phyloP scores from a whole-genome alignment of 2,113 vertebrate species.

The Clupea harengus region DNA sequence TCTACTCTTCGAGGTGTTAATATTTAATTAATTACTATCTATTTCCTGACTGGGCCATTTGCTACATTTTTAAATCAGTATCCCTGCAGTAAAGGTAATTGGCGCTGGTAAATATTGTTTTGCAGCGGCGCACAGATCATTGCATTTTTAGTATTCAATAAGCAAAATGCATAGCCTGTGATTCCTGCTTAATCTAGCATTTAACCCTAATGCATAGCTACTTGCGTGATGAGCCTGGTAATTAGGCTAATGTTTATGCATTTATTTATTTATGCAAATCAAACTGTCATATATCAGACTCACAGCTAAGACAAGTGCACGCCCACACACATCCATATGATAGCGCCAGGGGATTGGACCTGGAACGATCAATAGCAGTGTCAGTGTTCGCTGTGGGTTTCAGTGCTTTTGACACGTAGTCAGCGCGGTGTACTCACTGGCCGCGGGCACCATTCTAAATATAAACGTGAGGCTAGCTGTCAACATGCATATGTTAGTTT shows the following conservation, averaged over 20 bases:
- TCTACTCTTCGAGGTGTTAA: neutral
- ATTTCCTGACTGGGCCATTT: conserved; percentile 8
- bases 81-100: neutral
- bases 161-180: conserved; percentile 25
- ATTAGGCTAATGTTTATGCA: conserved; percentile 32
- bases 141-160: conserved; percentile 7
- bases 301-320: neutral
- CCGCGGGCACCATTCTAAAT: conserved; percentile 35
- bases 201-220: conserved; percentile 43
- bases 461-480: conserved; percentile 38
- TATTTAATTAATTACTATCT: neutral
- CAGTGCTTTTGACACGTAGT: conserved; percentile 30
- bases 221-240: conserved; percentile 12
- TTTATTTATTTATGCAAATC: conserved; percentile 31
- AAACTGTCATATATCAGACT: conserved; percentile 13
- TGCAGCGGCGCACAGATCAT: neutral
- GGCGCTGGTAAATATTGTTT: neutral
- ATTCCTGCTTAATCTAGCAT: conserved; percentile 35
- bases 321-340: neutral
- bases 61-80: neutral
- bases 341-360: neutral
- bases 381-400: conserved; percentile 14
- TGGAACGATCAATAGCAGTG: conserved; percentile 27
- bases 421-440: conserved; percentile 18
- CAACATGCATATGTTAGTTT: conserved; percentile 21